phyloP scores from a whole-genome alignment of 2,888 invertebrate species.

The Chrysomela aeneicollis region DNA sequence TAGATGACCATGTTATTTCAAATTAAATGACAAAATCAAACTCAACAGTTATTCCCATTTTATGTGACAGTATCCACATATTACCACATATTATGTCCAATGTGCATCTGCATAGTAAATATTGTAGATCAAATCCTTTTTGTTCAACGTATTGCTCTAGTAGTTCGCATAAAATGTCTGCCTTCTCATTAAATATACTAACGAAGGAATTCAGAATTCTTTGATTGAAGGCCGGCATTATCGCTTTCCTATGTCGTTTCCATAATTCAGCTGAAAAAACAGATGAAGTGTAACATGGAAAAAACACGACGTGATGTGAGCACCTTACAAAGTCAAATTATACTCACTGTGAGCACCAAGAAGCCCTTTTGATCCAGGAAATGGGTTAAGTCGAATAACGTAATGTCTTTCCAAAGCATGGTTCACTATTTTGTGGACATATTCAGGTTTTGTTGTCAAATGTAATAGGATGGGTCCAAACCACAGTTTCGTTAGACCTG shows the following conservation, averaged over 20 bases:
- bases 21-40: too few species aligned
- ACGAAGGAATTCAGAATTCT: not conserved
- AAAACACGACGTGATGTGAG: too few species aligned
- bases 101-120: not conserved
- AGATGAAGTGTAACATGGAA: too few species aligned
- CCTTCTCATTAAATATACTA: not conserved
- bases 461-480: not conserved
- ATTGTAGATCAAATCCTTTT: not conserved
- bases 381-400: not conserved
- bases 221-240: not conserved
- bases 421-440: not conserved
- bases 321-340: not conserved
- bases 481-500: not conserved
- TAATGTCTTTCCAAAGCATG: not conserved
- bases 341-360: not conserved
- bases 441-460: not conserved
- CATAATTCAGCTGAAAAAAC: not conserved
- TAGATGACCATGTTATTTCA: too few species aligned
- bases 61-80: too few species aligned
- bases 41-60: too few species aligned
- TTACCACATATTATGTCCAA: not conserved
- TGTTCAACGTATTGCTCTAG: not conserved
- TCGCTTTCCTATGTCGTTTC: not conserved
- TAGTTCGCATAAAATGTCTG: not conserved
- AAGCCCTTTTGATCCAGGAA: not conserved